Base-by-base conservation (phyloP, 37 sponge, comb jelly and placozoan species). In the Hormiphora californensis region DNA sequence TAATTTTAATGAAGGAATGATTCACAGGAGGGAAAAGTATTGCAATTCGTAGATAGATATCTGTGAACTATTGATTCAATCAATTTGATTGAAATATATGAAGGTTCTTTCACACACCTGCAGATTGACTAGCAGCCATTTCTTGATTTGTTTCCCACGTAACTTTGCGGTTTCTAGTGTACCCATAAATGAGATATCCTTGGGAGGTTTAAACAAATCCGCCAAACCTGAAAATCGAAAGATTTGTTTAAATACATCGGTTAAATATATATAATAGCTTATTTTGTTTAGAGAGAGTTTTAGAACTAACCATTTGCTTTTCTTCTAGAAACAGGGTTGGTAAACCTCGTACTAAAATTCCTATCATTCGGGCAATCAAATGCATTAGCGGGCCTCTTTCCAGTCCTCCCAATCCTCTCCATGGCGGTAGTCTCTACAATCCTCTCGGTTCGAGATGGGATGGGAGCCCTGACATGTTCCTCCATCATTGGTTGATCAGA, bases 41-140 rank as follows among this genome's bases (percentile, higher is more conserved):
- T 8, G 51, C 11, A 12, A 12, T 17, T 17, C 12, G 8, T 46
- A 17, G 51, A 46, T 8, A 46, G 51, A 12, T 46, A 12, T 46
- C 51, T 46, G 51, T 46, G 51, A 46, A n/a, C n/a, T n/a, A n/a
- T n/a, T n/a, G n/a, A n/a, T n/a, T n/a, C n/a, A n/a, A n/a, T n/a
- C n/a, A n/a, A n/a, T n/a, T n/a, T n/a, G n/a, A n/a, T n/a, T n/a
- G n/a, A n/a, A n/a, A n/a, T n/a, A n/a, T n/a, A n/a, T n/a, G n/a
- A n/a, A n/a, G n/a, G n/a, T n/a, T 46, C 8, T 8, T 46, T 46
- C 12, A 46, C 37, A 7, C 23, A 73, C 81, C 81, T 73, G 81
- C 23, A 73, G 21, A 73, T 73, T 73, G 1, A 73, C 81, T 44
- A 73, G 81, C 9, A 73, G 81, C 81, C 81, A 73, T 46, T 73